Evolutionary conservation across 1,140 invertebrate species (phyloP), one percentile per base, ranked within the genome.

Genomic region (Drosophila elegans): DNA sequence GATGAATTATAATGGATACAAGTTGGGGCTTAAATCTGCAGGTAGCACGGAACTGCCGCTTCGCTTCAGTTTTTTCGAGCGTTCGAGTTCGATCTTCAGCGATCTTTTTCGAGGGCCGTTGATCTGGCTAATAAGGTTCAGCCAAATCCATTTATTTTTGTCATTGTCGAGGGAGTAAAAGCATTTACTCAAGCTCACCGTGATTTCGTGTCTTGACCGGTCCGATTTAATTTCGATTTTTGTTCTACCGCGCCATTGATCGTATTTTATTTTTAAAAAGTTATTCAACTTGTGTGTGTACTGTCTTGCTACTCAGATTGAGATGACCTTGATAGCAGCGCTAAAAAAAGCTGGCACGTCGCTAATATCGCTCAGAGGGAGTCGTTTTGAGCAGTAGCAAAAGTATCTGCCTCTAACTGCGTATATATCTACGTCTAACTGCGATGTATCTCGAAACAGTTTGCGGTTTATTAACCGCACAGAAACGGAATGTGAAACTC

Each of bases 391-490:
- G 36, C 55, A 12, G 39, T 16, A 13, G 54, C 46, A 38, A 38
- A 45, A 13, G 36, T 69, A 61, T 61, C 68, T 61, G 53, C 45
- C n/a, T 62, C 36, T 55, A 39, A 12, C 32, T 44, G 46, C 41
- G 21, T 42, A 59, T 74, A 29, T 75, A 42, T 44, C 29, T 72
- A 48, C 29, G 21, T 36, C 68, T 44, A 34, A 39, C 56, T 55
- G 39, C 12, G 42, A 32, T 71, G 51, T 51, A 36, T 54, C 13
- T 66, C 29, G 29, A 44, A 44, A 45, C 45, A 9, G 45, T 45
- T 56, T 76, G 60, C 56, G 74, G 79, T 74, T 73, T 81, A 74
- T 81, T 61, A 78, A 63, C 80, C 67, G 42, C 80, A 79, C 39
- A 48, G 27, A 42, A 46, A 11, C 41, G 63, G 63, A 69, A 69